Conservation (phyloP, 2,113 vertebrate genomes). For the Prionailurus bengalensis region DNA sequence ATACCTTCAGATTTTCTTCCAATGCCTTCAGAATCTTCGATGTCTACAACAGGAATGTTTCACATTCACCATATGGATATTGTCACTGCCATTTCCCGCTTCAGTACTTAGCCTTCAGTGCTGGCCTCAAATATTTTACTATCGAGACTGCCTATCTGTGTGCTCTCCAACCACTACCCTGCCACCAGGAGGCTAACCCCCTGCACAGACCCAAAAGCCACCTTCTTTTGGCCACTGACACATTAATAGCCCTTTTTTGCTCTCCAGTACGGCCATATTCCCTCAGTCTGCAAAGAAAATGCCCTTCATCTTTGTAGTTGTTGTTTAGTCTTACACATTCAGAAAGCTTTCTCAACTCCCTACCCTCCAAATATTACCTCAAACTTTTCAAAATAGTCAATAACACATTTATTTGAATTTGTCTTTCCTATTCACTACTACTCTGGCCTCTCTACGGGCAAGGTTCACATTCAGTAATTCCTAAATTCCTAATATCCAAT, state of each 20-base stretch:
- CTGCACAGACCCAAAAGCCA: neutral
- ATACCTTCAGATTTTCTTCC: neutral
- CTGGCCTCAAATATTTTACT: neutral
- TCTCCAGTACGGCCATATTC: neutral
- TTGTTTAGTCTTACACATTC: neutral
- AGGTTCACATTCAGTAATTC: neutral
- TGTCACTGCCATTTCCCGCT: neutral
- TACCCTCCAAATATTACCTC: neutral
- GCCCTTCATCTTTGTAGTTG: neutral
- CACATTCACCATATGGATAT: neutral
- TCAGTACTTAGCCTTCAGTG: neutral
- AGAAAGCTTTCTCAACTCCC: neutral
- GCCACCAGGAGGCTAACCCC: neutral
- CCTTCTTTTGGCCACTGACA: neutral
- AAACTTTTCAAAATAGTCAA: constrained; percentile 11
- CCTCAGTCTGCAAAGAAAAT: neutral
- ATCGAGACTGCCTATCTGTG: neutral
- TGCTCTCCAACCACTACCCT: neutral
- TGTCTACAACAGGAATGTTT: neutral
- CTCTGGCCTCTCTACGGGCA: neutral
- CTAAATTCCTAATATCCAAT: neutral
- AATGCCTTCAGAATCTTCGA: neutral
- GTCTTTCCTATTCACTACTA: neutral
- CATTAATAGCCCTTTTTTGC: neutral
- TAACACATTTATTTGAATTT: constrained; percentile 4